Conservation (phyloP, 2,888 invertebrate species). For the Camponotus fellah region DNA sequence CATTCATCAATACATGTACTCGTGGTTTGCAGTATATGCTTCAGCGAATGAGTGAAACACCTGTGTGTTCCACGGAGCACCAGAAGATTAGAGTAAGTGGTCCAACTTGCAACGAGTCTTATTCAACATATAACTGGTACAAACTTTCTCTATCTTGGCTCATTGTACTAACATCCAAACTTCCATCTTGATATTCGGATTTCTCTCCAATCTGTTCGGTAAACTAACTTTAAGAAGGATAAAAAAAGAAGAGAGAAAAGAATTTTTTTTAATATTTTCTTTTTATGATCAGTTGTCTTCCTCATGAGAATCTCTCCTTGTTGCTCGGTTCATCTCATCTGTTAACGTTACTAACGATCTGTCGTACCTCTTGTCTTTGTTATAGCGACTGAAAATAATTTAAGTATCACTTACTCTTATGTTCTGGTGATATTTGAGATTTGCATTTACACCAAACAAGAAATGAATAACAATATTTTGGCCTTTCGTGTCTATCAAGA, state of each 20-base stretch:
- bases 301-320: constrained; percentile 50
- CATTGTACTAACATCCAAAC: constrained; percentile 67
- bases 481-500: constrained; percentile 35
- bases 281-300: constrained; percentile 32
- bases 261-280: neutral
- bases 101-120: constrained; percentile 80
- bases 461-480: constrained; percentile 44
- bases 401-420: constrained; percentile 85
- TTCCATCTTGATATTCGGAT: constrained; percentile 50
- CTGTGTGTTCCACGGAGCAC: constrained; percentile 94
- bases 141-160: constrained; percentile 69
- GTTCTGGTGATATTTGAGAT: constrained; percentile 76
- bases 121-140: constrained; percentile 78
- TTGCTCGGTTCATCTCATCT: constrained; percentile 32
- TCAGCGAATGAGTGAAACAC: constrained; percentile 93
- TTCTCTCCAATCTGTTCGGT: neutral
- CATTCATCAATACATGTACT: constrained; percentile 78
- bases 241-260: neutral
- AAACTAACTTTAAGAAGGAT: constrained; percentile 30
- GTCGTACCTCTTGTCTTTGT: constrained; percentile 36
- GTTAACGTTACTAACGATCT: constrained; percentile 78
- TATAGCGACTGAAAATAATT: constrained; percentile 54
- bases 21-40: constrained; percentile 94
- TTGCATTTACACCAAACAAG: constrained; percentile 50
- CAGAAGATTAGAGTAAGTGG: constrained; percentile 97